phyloP scores from a whole-genome alignment of 2,797 vertebrate species.

The Gambusia yucatana region DNA sequence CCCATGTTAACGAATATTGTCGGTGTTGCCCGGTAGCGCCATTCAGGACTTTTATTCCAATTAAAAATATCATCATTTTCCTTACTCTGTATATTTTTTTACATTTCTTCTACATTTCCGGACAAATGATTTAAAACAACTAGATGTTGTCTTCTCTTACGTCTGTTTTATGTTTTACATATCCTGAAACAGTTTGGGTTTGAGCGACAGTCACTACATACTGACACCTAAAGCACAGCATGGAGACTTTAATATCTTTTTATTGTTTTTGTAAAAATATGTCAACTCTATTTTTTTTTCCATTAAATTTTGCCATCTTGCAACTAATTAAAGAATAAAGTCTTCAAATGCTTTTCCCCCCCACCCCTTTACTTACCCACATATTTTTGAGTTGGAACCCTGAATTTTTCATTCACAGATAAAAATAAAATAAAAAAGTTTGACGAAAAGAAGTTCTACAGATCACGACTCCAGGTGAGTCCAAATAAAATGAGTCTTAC shows the following conservation, averaged over 20 bases:
- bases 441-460: background rate
- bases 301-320: background rate
- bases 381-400: background rate
- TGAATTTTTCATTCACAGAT: background rate
- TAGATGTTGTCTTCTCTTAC: background rate
- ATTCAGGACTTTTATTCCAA: background rate
- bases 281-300: background rate
- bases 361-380: background rate
- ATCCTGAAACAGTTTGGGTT: background rate
- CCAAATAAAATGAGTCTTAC: background rate
- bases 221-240: background rate
- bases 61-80: background rate
- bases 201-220: no score
- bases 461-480: background rate
- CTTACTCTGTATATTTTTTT: background rate
- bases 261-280: background rate
- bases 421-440: background rate
- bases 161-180: background rate
- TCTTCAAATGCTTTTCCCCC: background rate
- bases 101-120: background rate
- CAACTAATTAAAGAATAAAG: background rate
- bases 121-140: background rate
- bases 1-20: background rate
- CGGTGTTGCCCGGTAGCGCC: background rate
- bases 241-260: background rate